Evolutionary conservation across 2,888 invertebrate species (phyloP).

Genomic region (Trilocha varians): DNA sequence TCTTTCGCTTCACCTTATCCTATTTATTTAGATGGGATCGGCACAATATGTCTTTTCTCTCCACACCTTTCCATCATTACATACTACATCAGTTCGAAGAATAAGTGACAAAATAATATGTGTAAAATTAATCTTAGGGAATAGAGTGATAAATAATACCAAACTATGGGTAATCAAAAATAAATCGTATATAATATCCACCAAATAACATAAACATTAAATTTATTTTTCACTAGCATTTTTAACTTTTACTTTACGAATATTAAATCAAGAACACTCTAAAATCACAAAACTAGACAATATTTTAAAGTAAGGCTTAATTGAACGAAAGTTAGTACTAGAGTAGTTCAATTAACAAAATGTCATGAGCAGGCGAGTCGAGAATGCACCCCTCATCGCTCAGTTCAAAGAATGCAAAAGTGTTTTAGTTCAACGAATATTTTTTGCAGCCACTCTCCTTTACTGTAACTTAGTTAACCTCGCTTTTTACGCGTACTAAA

Average conservation of each 20-base stretch:
- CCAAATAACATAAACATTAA: too few relatives aligned
- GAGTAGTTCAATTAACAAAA: slow-evolving; percentile 11
- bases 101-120: too few relatives aligned
- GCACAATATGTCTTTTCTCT: too few relatives aligned
- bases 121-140: too few relatives aligned
- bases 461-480: slow-evolving; percentile 16
- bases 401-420: slow-evolving; percentile 14
- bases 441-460: slow-evolving; percentile 9
- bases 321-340: not conserved
- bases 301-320: slow-evolving; percentile 3
- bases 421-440: slow-evolving; percentile 13
- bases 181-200: too few relatives aligned
- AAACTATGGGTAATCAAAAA: too few relatives aligned
- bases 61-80: too few relatives aligned
- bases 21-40: too few relatives aligned
- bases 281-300: slow-evolving; percentile 1
- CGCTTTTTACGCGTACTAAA: slow-evolving; percentile 18
- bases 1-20: too few relatives aligned
- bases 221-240: too few relatives aligned
- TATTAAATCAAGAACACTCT: not conserved
- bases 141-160: too few relatives aligned
- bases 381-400: slow-evolving; percentile 7
- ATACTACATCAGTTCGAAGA: too few relatives aligned
- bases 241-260: not conserved
- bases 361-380: slow-evolving; percentile 10